These are phyloP conservation scores for Gadus macrocephalus DNA, from an alignment of 2,113 vertebrate genomes.

Conservation along the genomic window DNA sequence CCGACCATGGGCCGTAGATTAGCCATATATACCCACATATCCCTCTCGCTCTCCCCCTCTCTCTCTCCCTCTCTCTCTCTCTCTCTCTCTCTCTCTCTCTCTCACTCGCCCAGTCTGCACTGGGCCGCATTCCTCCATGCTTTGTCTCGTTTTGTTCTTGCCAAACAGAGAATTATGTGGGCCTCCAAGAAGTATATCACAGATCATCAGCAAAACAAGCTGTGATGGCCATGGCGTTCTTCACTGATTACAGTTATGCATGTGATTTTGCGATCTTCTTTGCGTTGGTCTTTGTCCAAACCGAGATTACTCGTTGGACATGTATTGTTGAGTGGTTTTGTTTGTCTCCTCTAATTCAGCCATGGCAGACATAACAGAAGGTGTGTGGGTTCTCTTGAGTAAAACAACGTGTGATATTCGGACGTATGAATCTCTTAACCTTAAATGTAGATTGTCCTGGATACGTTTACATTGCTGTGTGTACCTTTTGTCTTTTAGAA, in stretches of 20 bases:
- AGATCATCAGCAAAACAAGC: constrained; percentile 57
- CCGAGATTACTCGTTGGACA: constrained; percentile 55
- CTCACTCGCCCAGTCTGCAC: constrained; percentile 30
- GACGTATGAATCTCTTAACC: constrained; percentile 42
- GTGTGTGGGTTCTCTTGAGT: constrained; percentile 47
- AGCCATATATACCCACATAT: constrained; percentile 58
- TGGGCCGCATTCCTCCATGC: constrained; percentile 47
- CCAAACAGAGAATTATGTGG: constrained; percentile 45
- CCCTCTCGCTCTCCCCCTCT: constrained; percentile 7
- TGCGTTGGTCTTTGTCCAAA: constrained; percentile 55
- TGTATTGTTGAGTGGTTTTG: constrained; percentile 57
- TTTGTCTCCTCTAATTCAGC: constrained; percentile 53
- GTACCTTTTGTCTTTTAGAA: too few species aligned
- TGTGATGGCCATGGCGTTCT: constrained; percentile 42
- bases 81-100: too few species aligned
- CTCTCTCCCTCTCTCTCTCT: constrained; percentile 23
- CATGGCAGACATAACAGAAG: constrained; percentile 48
- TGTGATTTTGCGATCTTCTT: constrained; percentile 56
- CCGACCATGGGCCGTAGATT: constrained; percentile 42
- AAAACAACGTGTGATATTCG: constrained; percentile 44
- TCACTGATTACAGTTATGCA: constrained; percentile 37
- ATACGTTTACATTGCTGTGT: too few species aligned
- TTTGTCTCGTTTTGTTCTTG: constrained; percentile 67
- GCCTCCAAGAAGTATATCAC: constrained; percentile 54
- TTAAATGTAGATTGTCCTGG: not conserved